Percentiles rank a stretch among this genome's conserved stretches.
phyloP scores from a whole-genome alignment of 1,140 invertebrate genomes.

The Penaeus japonicus region DNA sequence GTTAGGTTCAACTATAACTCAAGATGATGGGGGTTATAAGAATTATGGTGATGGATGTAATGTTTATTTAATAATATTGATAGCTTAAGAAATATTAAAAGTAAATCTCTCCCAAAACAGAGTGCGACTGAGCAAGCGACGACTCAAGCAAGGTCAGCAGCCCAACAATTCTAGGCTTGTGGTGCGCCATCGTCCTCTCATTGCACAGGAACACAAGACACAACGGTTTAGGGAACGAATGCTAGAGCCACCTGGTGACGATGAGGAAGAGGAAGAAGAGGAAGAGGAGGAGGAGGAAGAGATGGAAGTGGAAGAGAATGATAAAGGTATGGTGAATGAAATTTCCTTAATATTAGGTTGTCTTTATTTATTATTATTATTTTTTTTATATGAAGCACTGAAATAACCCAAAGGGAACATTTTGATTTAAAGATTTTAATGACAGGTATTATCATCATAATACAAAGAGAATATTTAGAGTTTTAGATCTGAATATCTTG shows the following conservation, averaged over 20 bases:
- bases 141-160: conserved; percentile 72
- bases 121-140: conserved; percentile 88
- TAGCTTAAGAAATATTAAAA: too few species aligned
- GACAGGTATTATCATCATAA: too few species aligned
- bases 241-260: conserved; percentile 81
- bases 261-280: conserved; percentile 75
- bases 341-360: not conserved
- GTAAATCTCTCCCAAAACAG: conserved; percentile 63
- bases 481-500: not conserved
- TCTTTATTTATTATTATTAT: not conserved
- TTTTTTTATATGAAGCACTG: not conserved
- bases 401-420: not conserved
- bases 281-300: conserved; percentile 61
- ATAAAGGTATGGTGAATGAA: conserved; percentile 44
- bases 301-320: conserved; percentile 31
- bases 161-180: conserved; percentile 84
- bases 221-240: conserved; percentile 86
- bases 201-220: conserved; percentile 84
- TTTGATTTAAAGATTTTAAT: not conserved
- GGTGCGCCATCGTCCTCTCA: conserved; percentile 89
- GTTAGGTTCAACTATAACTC: too few species aligned
- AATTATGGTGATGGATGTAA: too few species aligned
- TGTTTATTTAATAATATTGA: too few species aligned
- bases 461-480: too few species aligned
- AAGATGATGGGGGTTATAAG: too few species aligned